These are phyloP conservation scores for Colletes collaris DNA, from an alignment of 2,888 invertebrate genomes.

Conservation along the genomic window DNA sequence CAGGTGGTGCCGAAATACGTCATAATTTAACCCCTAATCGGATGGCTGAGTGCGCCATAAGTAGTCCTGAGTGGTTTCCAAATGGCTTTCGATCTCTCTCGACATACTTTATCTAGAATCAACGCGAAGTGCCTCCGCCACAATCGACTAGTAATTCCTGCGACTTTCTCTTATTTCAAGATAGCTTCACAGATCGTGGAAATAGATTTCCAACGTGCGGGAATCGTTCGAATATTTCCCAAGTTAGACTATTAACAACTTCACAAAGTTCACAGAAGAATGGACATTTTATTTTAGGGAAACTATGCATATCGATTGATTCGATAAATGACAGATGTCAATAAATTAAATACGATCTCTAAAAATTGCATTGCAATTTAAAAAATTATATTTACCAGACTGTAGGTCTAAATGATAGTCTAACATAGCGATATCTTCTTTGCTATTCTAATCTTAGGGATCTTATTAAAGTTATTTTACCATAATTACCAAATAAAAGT, in stretches of 20 bases:
- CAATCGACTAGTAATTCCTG: conserved; percentile 16
- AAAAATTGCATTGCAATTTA: too few species aligned
- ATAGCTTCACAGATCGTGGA: not conserved
- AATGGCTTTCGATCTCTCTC: conserved; percentile 62
- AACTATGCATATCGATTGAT: too few species aligned
- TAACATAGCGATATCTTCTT: too few species aligned
- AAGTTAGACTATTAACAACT: not conserved
- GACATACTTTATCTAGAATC: conserved; percentile 48
- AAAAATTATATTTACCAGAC: too few species aligned
- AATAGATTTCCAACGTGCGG: not conserved
- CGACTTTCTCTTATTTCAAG: not conserved
- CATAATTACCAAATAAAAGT: too few species aligned
- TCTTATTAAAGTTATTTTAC: too few species aligned
- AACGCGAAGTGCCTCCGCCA: conserved; percentile 21
- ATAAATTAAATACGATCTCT: too few species aligned
- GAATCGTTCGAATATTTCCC: not conserved
- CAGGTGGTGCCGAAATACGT: conserved; percentile 62
- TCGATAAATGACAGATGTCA: too few species aligned
- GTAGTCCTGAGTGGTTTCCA: conserved; percentile 58
- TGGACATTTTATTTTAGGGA: too few species aligned
- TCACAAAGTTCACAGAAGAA: too few species aligned
- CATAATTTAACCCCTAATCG: conserved; percentile 68
- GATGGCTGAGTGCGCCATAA: conserved; percentile 60
- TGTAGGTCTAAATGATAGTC: too few species aligned
- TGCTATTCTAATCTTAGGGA: too few species aligned